Percentiles rank a stretch among this genome's conserved stretches.
These are phyloP conservation scores for Limnephilus lunatus DNA, from an alignment of 2,888 invertebrate genomes.

Conservation along the genomic window DNA sequence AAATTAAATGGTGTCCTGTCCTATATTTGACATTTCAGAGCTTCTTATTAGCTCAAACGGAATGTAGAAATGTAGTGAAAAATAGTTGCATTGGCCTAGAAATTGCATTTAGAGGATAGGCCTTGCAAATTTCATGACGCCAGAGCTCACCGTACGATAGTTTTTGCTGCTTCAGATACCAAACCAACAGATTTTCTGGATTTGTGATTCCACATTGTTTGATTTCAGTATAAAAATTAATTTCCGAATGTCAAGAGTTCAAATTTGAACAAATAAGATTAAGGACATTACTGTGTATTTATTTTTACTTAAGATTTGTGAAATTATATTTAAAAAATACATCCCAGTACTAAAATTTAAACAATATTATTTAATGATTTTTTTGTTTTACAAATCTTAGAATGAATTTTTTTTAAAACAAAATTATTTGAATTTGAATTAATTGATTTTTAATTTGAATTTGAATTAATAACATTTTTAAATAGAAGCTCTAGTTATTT, in stretches of 20 bases:
- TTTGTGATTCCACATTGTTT: neutral
- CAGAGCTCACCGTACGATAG: neutral
- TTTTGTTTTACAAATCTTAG: neutral
- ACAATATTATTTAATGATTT: neutral
- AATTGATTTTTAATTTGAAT: neutral
- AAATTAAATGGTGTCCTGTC: neutral
- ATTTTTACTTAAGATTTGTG: constrained; percentile 2
- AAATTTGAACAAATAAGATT: neutral
- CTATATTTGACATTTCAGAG: neutral
- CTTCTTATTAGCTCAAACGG: neutral
- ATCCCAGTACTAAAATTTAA: neutral
- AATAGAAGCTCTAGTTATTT: neutral
- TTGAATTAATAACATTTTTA: neutral
- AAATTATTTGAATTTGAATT: neutral
- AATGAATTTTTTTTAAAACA: neutral
- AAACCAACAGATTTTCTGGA: neutral
- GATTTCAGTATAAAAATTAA: neutral
- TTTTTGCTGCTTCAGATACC: constrained; percentile 2
- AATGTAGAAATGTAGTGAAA: neutral
- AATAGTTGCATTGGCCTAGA: neutral
- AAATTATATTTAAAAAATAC: neutral
- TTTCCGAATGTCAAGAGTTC: neutral
- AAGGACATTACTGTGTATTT: neutral
- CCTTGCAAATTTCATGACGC: neutral
- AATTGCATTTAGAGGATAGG: neutral